Base-by-base conservation (phyloP, 2,888 invertebrate species). In the Ophioninae sp. region DNA sequence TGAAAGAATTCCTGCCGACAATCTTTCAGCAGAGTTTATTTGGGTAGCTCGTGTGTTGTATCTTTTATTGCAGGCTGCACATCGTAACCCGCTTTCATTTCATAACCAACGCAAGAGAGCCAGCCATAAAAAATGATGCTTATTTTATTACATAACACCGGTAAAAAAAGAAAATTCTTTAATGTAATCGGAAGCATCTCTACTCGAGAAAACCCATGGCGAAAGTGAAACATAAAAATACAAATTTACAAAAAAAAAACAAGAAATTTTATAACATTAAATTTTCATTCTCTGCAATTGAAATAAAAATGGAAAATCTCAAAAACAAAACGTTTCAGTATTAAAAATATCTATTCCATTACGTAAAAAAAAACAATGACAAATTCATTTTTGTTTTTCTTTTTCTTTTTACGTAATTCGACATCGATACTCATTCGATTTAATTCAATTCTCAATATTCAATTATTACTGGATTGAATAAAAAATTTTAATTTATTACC, bases 21-120 rank as follows among this genome's bases (percentile, higher is more conserved):
- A 68, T 68, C 21, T 17, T 68, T 68, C 41, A 41, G 20, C 68
- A 21, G 23, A 44, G 68, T 23, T 44, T 23, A 50, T 67, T 67
- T 44, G 67, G 20, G 21, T 2, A 67, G 7, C 67, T 6, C 7
- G 13, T 13, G 41, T 50, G 7, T 23, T 50, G 8, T 23, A 20
- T 67, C 67, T 21, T 67, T 67, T 7, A 67, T 44, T 41, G 8
- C 7, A 23, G 68, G 17, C 44, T 23, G 13, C 37, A 37, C 21
- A 44, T 44, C 67, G 41, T 44, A 7, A 44, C 44, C 8, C 13
- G 20, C 41, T 67, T 13, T 67, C 13, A 1, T 44, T n/a, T 21
- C 8, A 41, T 6, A 21, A 67, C 8, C 10, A 67, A 41, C 44
- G 10, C 44, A 13, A 44, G 1, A 44, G 1, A 44, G 10, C 44